These are phyloP conservation scores for Epinephelus fuscoguttatus DNA, from an alignment of 2,113 vertebrate species.

Conservation along the genomic window DNA sequence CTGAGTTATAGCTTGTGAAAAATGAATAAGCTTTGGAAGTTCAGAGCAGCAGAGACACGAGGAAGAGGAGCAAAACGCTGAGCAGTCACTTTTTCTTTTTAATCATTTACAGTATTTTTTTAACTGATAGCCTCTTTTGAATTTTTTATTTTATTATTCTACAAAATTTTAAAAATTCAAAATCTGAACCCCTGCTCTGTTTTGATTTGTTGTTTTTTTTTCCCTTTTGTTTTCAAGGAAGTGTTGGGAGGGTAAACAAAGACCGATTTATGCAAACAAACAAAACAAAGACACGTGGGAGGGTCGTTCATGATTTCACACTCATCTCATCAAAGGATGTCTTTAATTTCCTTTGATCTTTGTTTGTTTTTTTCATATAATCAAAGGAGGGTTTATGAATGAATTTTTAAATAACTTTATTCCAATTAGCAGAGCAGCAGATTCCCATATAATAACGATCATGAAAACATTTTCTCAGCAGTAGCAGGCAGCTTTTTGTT, in stretches of 20 bases:
- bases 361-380: not conserved
- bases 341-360: conserved; percentile 41
- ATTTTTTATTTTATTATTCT: conserved; percentile 27
- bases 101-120: conserved; percentile 16
- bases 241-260: not conserved
- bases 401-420: not conserved
- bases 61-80: conserved; percentile 21
- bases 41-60: conserved; percentile 22
- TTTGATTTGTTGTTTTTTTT: conserved; percentile 1
- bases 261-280: not conserved
- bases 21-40: conserved; percentile 38
- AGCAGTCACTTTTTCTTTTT: conserved; percentile 1
- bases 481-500: not conserved
- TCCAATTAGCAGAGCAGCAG: not conserved
- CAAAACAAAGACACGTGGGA: conserved; percentile 15
- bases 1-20: conserved; percentile 40
- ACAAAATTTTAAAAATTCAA: not conserved
- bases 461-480: not conserved
- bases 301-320: conserved; percentile 21
- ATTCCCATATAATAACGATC: conserved; percentile 19
- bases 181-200: not conserved
- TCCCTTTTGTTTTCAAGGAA: not conserved
- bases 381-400: not conserved
- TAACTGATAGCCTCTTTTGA: conserved; percentile 3
- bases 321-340: conserved; percentile 40